These are phyloP conservation scores for Drosophila subobscura DNA, from an alignment of 1,140 invertebrate species.

Conservation along the genomic window DNA sequence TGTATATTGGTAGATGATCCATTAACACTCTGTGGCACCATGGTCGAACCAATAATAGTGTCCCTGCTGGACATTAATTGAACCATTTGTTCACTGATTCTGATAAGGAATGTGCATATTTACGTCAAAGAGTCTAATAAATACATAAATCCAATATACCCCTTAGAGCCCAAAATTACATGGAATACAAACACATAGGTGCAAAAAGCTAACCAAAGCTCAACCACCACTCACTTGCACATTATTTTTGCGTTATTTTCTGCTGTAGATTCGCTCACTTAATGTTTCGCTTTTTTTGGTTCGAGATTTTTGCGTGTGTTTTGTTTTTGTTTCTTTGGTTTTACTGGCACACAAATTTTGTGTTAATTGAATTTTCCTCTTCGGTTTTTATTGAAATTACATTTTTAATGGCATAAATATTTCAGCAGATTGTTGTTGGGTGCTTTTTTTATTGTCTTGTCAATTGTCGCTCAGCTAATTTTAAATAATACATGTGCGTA, in stretches of 20 bases:
- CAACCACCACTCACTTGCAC: not conserved
- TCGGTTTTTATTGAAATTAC: slow-evolving; percentile 60
- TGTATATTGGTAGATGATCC: too few species aligned
- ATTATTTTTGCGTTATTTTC: slow-evolving; percentile 18
- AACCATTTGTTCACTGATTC: too few species aligned
- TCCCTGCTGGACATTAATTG: too few species aligned
- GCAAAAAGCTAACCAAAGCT: slow-evolving; percentile 27
- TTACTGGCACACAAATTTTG: slow-evolving; percentile 32
- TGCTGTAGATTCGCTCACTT: not conserved
- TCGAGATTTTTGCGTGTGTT: slow-evolving; percentile 24
- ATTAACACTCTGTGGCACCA: too few species aligned
- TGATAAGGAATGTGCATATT: too few species aligned
- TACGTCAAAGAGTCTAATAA: too few species aligned
- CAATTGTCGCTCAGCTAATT: slow-evolving; percentile 43
- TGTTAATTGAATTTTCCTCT: slow-evolving; percentile 68
- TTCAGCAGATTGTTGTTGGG: slow-evolving; percentile 30
- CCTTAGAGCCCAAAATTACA: too few species aligned
- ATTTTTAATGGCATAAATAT: slow-evolving; percentile 72
- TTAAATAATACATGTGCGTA: slow-evolving; percentile 33
- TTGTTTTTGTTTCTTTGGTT: slow-evolving; percentile 19
- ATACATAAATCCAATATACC: too few species aligned
- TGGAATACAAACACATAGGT: too few species aligned
- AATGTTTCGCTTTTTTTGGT: slow-evolving; percentile 14
- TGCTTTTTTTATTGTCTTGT: slow-evolving; percentile 27
- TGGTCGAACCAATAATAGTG: too few species aligned